These are phyloP conservation scores for Drosophila testacea DNA, from an alignment of 2,888 invertebrate genomes.

Conservation along the genomic window DNA sequence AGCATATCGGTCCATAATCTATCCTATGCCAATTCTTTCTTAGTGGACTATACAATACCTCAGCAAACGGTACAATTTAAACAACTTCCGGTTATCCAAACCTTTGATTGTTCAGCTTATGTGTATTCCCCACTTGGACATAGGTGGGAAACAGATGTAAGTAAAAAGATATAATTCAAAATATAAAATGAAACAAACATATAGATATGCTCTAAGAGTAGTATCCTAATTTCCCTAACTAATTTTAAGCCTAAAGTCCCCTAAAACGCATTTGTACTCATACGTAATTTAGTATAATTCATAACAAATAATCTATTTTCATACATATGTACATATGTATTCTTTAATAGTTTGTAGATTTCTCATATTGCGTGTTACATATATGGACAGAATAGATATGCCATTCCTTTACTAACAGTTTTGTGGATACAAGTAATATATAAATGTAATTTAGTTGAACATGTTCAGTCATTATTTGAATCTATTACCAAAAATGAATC, in stretches of 20 bases:
- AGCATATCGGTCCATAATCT: conserved; percentile 31
- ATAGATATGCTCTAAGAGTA: background rate
- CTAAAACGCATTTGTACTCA: background rate
- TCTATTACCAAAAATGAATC: conserved; percentile 27
- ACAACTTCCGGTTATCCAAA: conserved; percentile 76
- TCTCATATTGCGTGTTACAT: background rate
- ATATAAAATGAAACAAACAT: conserved; percentile 2
- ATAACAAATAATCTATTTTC: no score
- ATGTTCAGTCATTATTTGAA: conserved; percentile 25
- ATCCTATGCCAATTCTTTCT: conserved; percentile 19
- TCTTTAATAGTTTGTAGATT: background rate
- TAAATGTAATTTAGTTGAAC: conserved; percentile 15
- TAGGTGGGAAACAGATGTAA: conserved; percentile 75
- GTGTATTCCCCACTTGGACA: conserved; percentile 58
- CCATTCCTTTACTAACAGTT: background rate
- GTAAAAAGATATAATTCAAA: conserved; percentile 17
- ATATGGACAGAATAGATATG: conserved; percentile 5
- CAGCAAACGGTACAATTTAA: conserved; percentile 51
- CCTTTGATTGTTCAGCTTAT: conserved; percentile 77
- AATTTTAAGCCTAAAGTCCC: background rate
- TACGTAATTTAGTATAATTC: background rate
- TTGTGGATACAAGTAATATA: conserved; percentile 3
- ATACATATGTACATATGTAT: no score
- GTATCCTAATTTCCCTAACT: background rate
- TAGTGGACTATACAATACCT: conserved; percentile 25